Conservation (phyloP, 2,888 invertebrate genomes). For the Mythimna impura region DNA sequence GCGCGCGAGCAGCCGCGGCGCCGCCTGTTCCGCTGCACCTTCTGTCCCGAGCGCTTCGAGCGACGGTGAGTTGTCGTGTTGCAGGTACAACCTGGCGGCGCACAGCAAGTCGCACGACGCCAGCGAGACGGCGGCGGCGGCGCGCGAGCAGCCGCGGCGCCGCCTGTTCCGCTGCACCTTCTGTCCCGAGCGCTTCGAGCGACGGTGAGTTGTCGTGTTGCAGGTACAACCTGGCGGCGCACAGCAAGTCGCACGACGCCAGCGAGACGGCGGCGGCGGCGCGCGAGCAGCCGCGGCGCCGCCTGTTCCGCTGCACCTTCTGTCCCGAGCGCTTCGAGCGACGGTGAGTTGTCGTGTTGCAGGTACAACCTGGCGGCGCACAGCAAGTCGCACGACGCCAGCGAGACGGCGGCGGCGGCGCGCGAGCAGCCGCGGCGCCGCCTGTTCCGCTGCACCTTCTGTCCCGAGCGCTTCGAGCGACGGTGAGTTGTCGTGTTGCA, state of each 20-base stretch:
- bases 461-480: conserved; percentile 85
- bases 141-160: conserved; percentile 67
- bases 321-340: too few relatives aligned
- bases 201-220: conserved; percentile 64
- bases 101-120: conserved; percentile 84
- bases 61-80: too few relatives aligned
- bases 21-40: conserved; percentile 84
- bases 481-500: conserved; percentile 64
- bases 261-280: too few relatives aligned
- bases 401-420: conserved; percentile 44
- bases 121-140: conserved; percentile 44
- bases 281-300: too few relatives aligned
- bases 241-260: conserved; percentile 79
- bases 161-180: conserved; percentile 85
- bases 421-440: conserved; percentile 70
- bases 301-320: too few relatives aligned
- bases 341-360: too few relatives aligned
- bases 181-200: conserved; percentile 86
- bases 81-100: conserved; percentile 86
- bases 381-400: conserved; percentile 81
- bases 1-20: too few relatives aligned
- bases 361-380: conserved; percentile 88
- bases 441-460: conserved; percentile 86
- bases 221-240: too few relatives aligned
- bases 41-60: too few relatives aligned